phyloP scores from a whole-genome alignment of 2,888 invertebrate genomes.

The Punctoribates punctum region DNA sequence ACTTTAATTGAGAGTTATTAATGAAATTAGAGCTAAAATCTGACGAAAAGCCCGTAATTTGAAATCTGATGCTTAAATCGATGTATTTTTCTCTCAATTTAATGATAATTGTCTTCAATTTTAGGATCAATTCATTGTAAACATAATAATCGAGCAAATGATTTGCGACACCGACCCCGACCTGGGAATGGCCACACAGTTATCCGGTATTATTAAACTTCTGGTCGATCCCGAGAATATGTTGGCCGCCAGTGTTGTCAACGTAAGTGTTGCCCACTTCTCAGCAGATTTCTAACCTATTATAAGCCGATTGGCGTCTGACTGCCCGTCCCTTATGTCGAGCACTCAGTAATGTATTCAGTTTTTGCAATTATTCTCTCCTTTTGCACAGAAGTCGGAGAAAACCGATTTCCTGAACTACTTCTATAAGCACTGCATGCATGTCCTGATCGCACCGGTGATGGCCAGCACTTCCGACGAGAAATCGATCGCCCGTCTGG shows the following conservation, averaged over 20 bases:
- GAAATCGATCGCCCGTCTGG: not conserved
- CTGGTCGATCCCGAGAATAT: slow-evolving; percentile 97
- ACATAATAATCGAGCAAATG: slow-evolving; percentile 98
- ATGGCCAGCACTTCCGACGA: slow-evolving; percentile 76
- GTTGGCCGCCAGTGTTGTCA: slow-evolving; percentile 81
- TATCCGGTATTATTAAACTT: slow-evolving; percentile 88
- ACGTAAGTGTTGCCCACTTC: slow-evolving; percentile 54
- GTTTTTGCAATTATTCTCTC: slow-evolving; percentile 15
- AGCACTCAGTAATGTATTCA: not conserved
- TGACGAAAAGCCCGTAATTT: no score
- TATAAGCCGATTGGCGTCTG: no score
- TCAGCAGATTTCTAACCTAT: no score
- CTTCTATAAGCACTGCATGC: slow-evolving; percentile 98
- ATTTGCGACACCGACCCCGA: slow-evolving; percentile 94
- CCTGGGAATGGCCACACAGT: slow-evolving; percentile 92
- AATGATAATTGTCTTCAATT: slow-evolving; percentile 36
- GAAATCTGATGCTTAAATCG: no score
- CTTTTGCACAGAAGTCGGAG: slow-evolving; percentile 72
- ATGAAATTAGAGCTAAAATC: no score
- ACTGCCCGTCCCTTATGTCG: no score
- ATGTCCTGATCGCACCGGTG: slow-evolving; percentile 92
- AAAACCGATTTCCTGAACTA: slow-evolving; percentile 97
- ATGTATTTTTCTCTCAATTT: not conserved
- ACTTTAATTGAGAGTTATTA: no score
- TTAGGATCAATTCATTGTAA: slow-evolving; percentile 79